Conservation (phyloP, 2,113 vertebrate genomes). For the Speoplatyrhinus poulsoni region DNA sequence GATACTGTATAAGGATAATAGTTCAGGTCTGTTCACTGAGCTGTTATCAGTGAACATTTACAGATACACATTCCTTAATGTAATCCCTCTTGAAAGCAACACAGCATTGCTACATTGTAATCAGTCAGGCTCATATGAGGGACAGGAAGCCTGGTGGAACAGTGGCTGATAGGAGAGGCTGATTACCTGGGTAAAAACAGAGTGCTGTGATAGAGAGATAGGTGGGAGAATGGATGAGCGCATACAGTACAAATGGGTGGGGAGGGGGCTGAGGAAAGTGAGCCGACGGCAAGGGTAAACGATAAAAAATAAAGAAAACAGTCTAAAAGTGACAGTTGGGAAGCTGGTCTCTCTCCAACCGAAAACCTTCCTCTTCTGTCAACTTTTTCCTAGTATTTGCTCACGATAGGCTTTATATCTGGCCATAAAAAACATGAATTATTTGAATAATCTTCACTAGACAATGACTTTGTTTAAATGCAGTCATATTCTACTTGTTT, state of each 20-base stretch:
- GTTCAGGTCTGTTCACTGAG: background rate
- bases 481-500: too few species aligned
- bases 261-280: background rate
- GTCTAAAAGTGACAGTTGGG: background rate
- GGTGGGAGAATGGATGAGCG: constrained; percentile 35
- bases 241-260: constrained; percentile 39
- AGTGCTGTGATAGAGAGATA: constrained; percentile 63
- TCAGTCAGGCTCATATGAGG: constrained; percentile 56
- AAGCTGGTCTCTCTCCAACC: background rate
- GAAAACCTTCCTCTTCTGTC: background rate
- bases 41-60: constrained; percentile 32
- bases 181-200: constrained; percentile 58
- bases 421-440: too few species aligned
- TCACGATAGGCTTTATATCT: too few species aligned
- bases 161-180: constrained; percentile 53
- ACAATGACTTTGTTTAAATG: too few species aligned
- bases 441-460: too few species aligned
- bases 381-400: too few species aligned
- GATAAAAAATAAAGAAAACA: background rate
- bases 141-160: constrained; percentile 59
- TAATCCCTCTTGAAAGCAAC: constrained; percentile 36
- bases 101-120: constrained; percentile 41
- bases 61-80: constrained; percentile 23
- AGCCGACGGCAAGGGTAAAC: background rate
- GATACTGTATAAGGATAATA: background rate